A percentile compares a stretch with the other conserved stretches of the same genome.
Conservation (phyloP, 2,888 invertebrate genomes). For the Aleiodes testaceus region DNA sequence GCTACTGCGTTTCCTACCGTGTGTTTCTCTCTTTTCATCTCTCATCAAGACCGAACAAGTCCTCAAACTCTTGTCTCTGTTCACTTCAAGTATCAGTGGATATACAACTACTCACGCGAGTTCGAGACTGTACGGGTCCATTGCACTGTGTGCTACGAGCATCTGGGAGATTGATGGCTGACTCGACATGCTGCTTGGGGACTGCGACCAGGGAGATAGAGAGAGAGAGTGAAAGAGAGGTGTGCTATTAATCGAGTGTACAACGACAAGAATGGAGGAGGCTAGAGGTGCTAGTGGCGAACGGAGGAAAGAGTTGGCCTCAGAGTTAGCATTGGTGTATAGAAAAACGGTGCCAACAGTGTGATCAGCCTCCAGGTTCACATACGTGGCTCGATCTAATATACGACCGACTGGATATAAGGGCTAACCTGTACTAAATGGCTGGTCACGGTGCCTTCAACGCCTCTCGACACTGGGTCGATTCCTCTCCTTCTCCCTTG, state of each 20-base stretch:
- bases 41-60: conserved; percentile 25
- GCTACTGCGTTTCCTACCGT: conserved; percentile 10
- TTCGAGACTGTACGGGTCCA: conserved; percentile 24
- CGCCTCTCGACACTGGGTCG: conserved; percentile 51
- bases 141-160: conserved; percentile 39
- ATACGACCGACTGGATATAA: conserved; percentile 42
- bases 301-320: conserved; percentile 39
- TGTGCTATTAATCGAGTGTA: conserved; percentile 35
- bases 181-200: conserved; percentile 51
- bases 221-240: too few species aligned
- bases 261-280: conserved; percentile 12
- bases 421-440: conserved; percentile 52
- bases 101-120: conserved; percentile 1
- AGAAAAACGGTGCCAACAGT: conserved; percentile 50
- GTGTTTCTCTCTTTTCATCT: conserved; percentile 35
- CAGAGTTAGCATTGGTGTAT: conserved; percentile 32
- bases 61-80: conserved; percentile 29
- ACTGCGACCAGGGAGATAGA: not conserved
- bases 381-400: conserved; percentile 46
- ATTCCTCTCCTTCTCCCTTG: conserved; percentile 42
- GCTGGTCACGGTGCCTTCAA: conserved; percentile 52
- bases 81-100: conserved; percentile 9
- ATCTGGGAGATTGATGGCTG: conserved; percentile 53
- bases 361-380: conserved; percentile 45
- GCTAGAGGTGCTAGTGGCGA: conserved; percentile 16